Conservation (phyloP, 2,888 invertebrate genomes). For the Miltochrista miniata region DNA sequence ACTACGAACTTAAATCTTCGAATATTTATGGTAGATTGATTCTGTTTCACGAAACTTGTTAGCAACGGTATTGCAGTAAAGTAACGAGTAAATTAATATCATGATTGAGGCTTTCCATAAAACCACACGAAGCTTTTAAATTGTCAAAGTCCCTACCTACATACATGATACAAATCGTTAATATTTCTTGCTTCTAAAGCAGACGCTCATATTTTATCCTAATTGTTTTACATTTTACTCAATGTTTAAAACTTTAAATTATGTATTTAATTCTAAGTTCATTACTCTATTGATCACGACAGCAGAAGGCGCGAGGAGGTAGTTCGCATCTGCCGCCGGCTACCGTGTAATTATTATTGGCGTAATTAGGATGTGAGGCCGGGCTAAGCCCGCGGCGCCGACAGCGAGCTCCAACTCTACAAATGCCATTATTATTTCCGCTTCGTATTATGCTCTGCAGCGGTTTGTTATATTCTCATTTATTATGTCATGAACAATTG, state of each 20-base stretch:
- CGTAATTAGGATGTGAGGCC: slow-evolving; percentile 80
- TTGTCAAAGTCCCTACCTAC: no score
- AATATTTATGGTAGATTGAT: no score
- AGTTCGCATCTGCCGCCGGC: slow-evolving; percentile 62
- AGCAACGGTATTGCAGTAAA: no score
- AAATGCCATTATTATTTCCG: slow-evolving; percentile 81
- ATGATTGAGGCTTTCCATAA: no score
- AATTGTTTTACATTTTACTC: no score
- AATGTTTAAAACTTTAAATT: slow-evolving; percentile 6
- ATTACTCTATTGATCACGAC: slow-evolving; percentile 54
- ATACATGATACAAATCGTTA: no score
- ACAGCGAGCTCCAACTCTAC: slow-evolving; percentile 56
- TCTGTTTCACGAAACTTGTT: no score
- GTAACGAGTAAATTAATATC: no score
- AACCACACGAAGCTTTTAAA: no score
- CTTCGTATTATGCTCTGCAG: slow-evolving; percentile 67
- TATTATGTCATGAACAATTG: slow-evolving; percentile 74
- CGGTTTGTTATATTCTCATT: slow-evolving; percentile 71
- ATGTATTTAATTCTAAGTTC: slow-evolving; percentile 27
- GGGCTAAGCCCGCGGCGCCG: slow-evolving; percentile 70
- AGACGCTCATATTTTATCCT: no score
- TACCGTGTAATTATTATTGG: slow-evolving; percentile 79
- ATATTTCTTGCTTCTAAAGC: no score
- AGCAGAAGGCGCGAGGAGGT: slow-evolving; percentile 52
- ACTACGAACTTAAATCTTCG: no score